These are phyloP conservation scores for Drosophila punjabiensis DNA, from an alignment of 1,140 invertebrate genomes.

Conservation along the genomic window DNA sequence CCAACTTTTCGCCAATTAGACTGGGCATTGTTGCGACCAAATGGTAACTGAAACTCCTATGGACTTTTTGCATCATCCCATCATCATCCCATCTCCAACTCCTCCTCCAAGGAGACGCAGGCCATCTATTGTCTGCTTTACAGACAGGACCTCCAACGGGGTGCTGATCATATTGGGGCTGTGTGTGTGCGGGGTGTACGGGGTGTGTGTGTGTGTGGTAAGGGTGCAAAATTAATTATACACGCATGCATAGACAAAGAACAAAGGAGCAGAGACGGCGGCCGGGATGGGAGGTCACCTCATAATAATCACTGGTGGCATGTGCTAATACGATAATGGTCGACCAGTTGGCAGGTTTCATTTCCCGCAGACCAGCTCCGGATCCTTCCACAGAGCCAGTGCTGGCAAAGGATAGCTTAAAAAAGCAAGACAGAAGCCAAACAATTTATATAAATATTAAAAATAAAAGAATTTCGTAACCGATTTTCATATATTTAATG, in stretches of 20 bases:
- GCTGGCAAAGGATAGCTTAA: background rate
- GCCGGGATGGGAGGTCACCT: slow-evolving; percentile 17
- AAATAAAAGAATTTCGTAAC: background rate
- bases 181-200: background rate
- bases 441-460: background rate
- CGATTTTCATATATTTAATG: background rate
- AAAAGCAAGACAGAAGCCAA: background rate
- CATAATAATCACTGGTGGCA: slow-evolving; percentile 65
- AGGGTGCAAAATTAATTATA: slow-evolving; percentile 58
- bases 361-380: background rate
- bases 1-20: slow-evolving; percentile 8
- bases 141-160: slow-evolving; percentile 1
- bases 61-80: background rate
- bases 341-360: slow-evolving; percentile 48
- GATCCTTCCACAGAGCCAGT: background rate
- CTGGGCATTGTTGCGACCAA: background rate
- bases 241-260: slow-evolving; percentile 41
- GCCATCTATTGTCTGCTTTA: slow-evolving; percentile 1
- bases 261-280: background rate
- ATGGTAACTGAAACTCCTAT: background rate
- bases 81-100: background rate
- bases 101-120: background rate
- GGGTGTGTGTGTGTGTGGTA: slow-evolving; percentile 1
- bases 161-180: background rate
- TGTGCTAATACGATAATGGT: slow-evolving; percentile 67